phyloP scores from a whole-genome alignment of 2,113 vertebrate species.

The Calyptomena viridis region DNA sequence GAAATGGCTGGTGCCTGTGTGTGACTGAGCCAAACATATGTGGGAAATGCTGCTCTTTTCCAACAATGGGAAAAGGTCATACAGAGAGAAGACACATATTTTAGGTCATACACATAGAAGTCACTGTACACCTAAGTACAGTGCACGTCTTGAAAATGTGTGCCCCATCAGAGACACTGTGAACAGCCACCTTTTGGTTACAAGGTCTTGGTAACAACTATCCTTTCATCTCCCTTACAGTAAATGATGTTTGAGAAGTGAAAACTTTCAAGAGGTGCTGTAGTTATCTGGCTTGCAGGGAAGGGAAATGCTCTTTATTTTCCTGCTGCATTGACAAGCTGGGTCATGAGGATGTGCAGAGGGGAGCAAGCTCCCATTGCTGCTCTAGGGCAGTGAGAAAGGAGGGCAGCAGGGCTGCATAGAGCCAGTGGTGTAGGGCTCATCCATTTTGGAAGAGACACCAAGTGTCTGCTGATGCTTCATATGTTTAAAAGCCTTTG shows the following conservation, averaged over 20 bases:
- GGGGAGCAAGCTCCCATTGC: accelerated
- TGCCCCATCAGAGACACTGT: background rate
- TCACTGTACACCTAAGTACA: background rate
- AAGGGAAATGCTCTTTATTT: background rate
- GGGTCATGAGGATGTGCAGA: background rate
- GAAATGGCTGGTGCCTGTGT: background rate
- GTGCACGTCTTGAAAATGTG: background rate
- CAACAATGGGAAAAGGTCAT: background rate
- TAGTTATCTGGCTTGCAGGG: background rate
- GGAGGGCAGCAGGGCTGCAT: background rate
- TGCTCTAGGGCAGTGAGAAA: background rate
- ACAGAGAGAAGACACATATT: background rate
- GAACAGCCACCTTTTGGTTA: background rate
- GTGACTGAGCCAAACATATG: background rate
- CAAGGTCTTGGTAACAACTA: background rate
- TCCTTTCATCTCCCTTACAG: background rate
- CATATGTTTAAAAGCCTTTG: background rate
- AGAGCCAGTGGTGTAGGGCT: background rate
- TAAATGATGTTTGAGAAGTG: background rate
- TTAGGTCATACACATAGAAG: background rate
- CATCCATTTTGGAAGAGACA: background rate
- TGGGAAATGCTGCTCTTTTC: background rate
- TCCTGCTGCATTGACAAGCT: background rate
- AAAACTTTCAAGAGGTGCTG: background rate
- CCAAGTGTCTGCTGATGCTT: background rate